Evolutionary conservation across 2,113 vertebrate species (phyloP).

Genomic region (Athene noctua): DNA sequence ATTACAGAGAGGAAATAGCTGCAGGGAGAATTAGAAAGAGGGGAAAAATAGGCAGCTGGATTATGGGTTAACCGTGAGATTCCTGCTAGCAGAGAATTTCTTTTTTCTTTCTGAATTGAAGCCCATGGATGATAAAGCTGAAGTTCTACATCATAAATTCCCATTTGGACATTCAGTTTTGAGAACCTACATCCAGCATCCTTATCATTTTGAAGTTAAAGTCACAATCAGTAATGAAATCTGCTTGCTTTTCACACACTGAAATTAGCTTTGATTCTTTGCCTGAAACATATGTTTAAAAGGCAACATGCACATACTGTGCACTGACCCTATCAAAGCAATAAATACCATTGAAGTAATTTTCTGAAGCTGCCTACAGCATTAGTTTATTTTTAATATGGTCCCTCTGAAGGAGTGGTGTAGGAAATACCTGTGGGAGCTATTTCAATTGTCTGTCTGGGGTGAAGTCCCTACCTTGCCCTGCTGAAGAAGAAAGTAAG

Average conservation of each 20-base stretch:
- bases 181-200: conserved; percentile 70
- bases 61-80: conserved; percentile 63
- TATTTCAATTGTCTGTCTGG: conserved; percentile 52
- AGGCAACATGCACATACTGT: conserved; percentile 66
- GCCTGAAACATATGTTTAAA: conserved; percentile 74
- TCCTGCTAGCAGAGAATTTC: conserved; percentile 50
- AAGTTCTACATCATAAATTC: conserved; percentile 79
- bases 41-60: conserved; percentile 40
- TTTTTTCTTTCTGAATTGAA: conserved; percentile 58
- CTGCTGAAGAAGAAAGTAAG: conserved; percentile 47
- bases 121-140: conserved; percentile 68
- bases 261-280: conserved; percentile 82
- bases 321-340: conserved; percentile 69
- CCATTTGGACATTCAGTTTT: conserved; percentile 73
- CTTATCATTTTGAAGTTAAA: conserved; percentile 77
- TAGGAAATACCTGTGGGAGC: conserved; percentile 50
- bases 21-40: conserved; percentile 43
- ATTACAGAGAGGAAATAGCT: conserved; percentile 69
- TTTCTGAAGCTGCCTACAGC: conserved; percentile 58
- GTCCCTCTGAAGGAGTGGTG: conserved; percentile 45
- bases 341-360: conserved; percentile 56
- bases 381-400: conserved; percentile 64
- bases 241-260: conserved; percentile 77
- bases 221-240: conserved; percentile 81
- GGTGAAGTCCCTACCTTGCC: conserved; percentile 35